A percentile compares a stretch with the other conserved stretches of the same genome.
These are phyloP conservation scores for Chaenocephalus aceratus DNA, from an alignment of 2,113 vertebrate genomes.

Conservation along the genomic window DNA sequence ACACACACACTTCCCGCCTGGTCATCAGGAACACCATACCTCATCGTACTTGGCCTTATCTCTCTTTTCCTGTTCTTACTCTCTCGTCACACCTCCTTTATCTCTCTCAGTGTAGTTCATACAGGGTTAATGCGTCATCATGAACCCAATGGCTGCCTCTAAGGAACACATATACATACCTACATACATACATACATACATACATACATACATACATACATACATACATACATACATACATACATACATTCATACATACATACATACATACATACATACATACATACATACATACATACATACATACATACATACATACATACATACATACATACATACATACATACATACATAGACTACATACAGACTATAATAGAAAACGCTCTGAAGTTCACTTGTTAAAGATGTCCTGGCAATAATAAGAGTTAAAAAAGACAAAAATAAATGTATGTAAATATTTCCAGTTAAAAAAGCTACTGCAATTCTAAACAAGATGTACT, in stretches of 20 bases:
- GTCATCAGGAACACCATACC: constrained; percentile 39
- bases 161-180: not conserved
- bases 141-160: constrained; percentile 19
- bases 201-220: too few species aligned
- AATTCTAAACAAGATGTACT: not conserved
- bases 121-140: constrained; percentile 45
- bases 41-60: constrained; percentile 62
- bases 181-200: not conserved
- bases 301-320: too few species aligned
- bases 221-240: too few species aligned
- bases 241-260: too few species aligned
- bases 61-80: constrained; percentile 49
- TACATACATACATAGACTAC: not conserved
- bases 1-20: constrained; percentile 6
- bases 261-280: too few species aligned
- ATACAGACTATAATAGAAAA: not conserved
- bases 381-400: not conserved
- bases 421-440: not conserved
- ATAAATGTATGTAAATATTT: not conserved
- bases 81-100: constrained; percentile 51
- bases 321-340: too few species aligned
- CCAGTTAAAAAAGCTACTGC: not conserved
- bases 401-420: too few species aligned
- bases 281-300: too few species aligned
- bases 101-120: constrained; percentile 38